A percentile compares a stretch with the other conserved stretches of the same genome.
These are phyloP conservation scores for Equus quagga DNA, from an alignment of 2,113 vertebrate genomes.

Conservation along the genomic window DNA sequence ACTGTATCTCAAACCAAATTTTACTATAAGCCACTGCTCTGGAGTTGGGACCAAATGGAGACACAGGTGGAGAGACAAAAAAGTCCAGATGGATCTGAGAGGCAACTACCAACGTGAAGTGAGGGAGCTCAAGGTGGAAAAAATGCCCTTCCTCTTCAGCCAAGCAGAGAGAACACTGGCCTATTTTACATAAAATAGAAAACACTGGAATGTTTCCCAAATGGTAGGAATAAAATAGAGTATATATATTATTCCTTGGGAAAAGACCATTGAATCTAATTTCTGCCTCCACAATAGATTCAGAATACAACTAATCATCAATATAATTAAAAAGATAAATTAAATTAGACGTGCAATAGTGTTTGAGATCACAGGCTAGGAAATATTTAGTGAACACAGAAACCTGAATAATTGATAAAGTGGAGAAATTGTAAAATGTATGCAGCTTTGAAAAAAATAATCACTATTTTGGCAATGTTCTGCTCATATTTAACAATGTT, in stretches of 20 bases:
- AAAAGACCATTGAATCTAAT: constrained; percentile 6
- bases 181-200: neutral
- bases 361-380: neutral
- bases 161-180: neutral
- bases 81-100: neutral
- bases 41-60: neutral
- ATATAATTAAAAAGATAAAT: constrained; percentile 68
- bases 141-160: neutral
- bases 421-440: constrained; percentile 6
- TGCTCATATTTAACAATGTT: constrained; percentile 64
- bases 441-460: neutral
- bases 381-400: constrained; percentile 32
- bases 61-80: neutral
- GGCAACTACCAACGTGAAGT: neutral
- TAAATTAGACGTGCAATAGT: neutral
- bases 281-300: neutral
- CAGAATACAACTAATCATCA: constrained; percentile 38
- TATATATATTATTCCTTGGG: neutral
- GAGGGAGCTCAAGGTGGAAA: neutral
- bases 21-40: neutral
- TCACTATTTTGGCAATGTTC: constrained; percentile 55
- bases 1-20: neutral
- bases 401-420: constrained; percentile 56
- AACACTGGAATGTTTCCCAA: neutral
- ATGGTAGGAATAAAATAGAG: neutral